Evolutionary conservation across 2,113 vertebrate genomes (phyloP).

Genomic region (Catagonus wagneri): DNA sequence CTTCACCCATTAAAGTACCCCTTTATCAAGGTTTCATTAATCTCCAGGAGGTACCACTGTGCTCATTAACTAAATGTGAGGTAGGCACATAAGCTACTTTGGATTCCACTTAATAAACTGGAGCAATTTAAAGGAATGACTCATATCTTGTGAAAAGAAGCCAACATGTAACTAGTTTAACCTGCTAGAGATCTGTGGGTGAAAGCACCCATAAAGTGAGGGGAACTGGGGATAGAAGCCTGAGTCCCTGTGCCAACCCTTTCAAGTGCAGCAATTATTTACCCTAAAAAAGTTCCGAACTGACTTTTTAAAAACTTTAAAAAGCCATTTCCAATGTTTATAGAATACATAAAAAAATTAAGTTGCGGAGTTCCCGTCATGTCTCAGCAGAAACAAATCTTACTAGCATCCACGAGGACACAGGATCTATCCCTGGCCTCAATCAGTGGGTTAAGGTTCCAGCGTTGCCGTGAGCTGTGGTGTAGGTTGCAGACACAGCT

Average conservation of each 20-base stretch:
- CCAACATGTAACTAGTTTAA: conserved; percentile 69
- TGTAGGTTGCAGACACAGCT: no score
- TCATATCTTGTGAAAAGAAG: conserved; percentile 76
- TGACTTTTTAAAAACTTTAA: conserved; percentile 47
- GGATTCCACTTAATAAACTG: conserved; percentile 73
- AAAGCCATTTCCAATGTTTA: conserved; percentile 33
- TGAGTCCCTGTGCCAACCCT: conserved; percentile 53
- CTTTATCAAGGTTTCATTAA: conserved; percentile 75
- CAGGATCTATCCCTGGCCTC: no score
- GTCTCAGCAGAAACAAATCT: no score
- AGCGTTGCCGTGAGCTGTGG: no score
- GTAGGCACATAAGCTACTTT: conserved; percentile 67
- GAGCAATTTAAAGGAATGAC: conserved; percentile 77
- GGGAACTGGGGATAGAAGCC: neutral
- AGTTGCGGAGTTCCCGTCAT: no score
- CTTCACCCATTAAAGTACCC: conserved; percentile 64
- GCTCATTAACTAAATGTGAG: conserved; percentile 77
- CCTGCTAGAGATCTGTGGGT: conserved; percentile 56
- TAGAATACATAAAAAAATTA: neutral
- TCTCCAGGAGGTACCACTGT: conserved; percentile 61
- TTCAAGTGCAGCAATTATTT: conserved; percentile 70
- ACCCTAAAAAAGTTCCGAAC: neutral
- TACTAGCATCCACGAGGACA: no score
- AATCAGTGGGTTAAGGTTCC: no score
- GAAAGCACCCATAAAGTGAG: conserved; percentile 29